Base-by-base conservation (phyloP, 2,888 invertebrate genomes). In the Scaptomyza polygonia region DNA sequence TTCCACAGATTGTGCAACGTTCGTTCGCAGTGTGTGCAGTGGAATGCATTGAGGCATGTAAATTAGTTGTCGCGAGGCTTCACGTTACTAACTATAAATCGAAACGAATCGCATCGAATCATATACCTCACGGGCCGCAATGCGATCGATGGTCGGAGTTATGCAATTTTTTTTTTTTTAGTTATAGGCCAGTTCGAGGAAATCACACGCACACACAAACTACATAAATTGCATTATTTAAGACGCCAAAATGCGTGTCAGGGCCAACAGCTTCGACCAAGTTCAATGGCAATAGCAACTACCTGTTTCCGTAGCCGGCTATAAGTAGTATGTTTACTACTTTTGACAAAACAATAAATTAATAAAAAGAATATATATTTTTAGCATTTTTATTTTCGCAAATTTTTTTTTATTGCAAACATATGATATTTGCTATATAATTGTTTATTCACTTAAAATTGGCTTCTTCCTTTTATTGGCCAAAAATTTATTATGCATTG, bases 11-110 rank as follows among this genome's bases (percentile, higher is more conserved):
- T 58, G 39, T 54, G 21, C 21, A 42, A 71, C 45, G 29, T 7
- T 72, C 64, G 59, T 52, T 64, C 55, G 73, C n/a, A n/a, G n/a
- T n/a, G n/a, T 48, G 72, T 76, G 69, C 73, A 84, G 66, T 71
- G 71, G 69, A 77, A 77, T 82, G 82, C 82, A 82, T 69, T 85
- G 77, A 59, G 79, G 59, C 77, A 77, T 77, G 79, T 85, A 77
- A 83, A 83, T 75, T 65, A 67, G 62, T 59, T 51, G 75, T 18
- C 75, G 57, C 67, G 61, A 59, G 56, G 74, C 74, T 81, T 79
- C 85, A 84, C 81, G 81, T 81, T 84, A 81, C 78, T 83, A 68
- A 75, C 68, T n/a, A 25, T 42, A 14, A 52, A 27, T 12, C 45
- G 58, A 58, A 18, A 45, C 42, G 5, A 56, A 16, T 16, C 29